Conservation (phyloP, 2,888 invertebrate species). For the Leuctra nigra region DNA sequence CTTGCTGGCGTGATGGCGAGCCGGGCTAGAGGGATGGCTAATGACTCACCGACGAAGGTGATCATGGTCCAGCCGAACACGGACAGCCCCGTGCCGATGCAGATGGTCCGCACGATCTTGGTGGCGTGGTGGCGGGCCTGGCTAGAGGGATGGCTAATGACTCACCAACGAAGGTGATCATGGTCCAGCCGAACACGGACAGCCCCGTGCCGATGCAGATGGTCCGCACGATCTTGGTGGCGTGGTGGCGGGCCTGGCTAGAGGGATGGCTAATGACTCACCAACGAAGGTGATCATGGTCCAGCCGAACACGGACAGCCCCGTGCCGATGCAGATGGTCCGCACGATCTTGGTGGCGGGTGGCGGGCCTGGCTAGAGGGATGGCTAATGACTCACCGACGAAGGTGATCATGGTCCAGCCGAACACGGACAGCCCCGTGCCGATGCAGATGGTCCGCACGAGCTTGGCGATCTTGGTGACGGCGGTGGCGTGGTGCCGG, state of each 20-base stretch:
- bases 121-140: slow-evolving; percentile 60
- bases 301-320: slow-evolving; percentile 52
- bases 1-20: slow-evolving; percentile 53
- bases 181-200: slow-evolving; percentile 57
- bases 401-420: slow-evolving; percentile 75
- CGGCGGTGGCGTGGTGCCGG: slow-evolving; percentile 51
- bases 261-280: slow-evolving; percentile 57
- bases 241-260: slow-evolving; percentile 61
- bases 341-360: slow-evolving; percentile 53
- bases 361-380: slow-evolving; percentile 62
- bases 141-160: neutral
- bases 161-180: slow-evolving; percentile 66
- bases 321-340: slow-evolving; percentile 46
- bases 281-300: slow-evolving; percentile 73
- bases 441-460: slow-evolving; percentile 56
- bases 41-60: slow-evolving; percentile 62
- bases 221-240: slow-evolving; percentile 56
- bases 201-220: slow-evolving; percentile 43
- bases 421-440: slow-evolving; percentile 37
- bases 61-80: slow-evolving; percentile 66
- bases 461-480: slow-evolving; percentile 68
- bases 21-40: too few species aligned
- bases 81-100: slow-evolving; percentile 31
- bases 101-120: slow-evolving; percentile 60
- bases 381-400: slow-evolving; percentile 44